Evolutionary conservation across 2,113 vertebrate genomes (phyloP).

Genomic region (Oxyura jamaicensis): DNA sequence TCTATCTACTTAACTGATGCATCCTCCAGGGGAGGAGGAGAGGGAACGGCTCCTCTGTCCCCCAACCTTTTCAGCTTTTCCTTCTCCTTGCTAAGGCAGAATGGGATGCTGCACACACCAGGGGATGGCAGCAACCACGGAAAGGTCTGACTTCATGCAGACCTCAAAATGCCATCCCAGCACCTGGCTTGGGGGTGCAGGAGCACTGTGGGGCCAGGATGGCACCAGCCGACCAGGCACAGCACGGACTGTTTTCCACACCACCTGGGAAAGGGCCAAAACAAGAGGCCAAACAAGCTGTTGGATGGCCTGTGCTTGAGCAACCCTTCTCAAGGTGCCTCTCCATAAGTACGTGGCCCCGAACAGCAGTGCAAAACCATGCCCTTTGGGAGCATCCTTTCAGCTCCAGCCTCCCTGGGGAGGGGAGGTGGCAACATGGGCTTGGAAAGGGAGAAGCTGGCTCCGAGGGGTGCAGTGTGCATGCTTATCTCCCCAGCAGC

Average conservation of each 20-base stretch:
- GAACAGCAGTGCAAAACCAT: not conserved
- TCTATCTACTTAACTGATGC: not conserved
- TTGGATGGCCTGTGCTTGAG: not conserved
- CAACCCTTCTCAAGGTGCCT: not conserved
- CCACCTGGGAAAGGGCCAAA: not conserved
- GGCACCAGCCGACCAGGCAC: not conserved
- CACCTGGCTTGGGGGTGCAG: rapidly evolving
- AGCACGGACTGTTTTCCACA: not conserved
- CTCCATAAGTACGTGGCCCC: not conserved
- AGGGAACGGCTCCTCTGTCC: not conserved
- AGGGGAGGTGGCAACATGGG: not conserved
- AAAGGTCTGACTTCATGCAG: not conserved
- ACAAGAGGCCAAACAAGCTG: not conserved
- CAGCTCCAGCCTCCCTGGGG: not conserved
- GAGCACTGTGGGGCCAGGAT: rapidly evolving
- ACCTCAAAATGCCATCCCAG: rapidly evolving
- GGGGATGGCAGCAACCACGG: rapidly evolving
- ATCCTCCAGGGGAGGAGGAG: not conserved
- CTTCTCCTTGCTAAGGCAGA: rapidly evolving
- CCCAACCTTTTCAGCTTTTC: not conserved
- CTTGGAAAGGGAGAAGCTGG: not conserved
- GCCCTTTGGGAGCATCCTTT: not conserved
- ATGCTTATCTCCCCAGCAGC: not conserved
- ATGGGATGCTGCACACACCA: not conserved
- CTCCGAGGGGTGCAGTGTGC: not conserved